phyloP scores from a whole-genome alignment of 2,797 vertebrate genomes.

The Chloroceryle amazona region DNA sequence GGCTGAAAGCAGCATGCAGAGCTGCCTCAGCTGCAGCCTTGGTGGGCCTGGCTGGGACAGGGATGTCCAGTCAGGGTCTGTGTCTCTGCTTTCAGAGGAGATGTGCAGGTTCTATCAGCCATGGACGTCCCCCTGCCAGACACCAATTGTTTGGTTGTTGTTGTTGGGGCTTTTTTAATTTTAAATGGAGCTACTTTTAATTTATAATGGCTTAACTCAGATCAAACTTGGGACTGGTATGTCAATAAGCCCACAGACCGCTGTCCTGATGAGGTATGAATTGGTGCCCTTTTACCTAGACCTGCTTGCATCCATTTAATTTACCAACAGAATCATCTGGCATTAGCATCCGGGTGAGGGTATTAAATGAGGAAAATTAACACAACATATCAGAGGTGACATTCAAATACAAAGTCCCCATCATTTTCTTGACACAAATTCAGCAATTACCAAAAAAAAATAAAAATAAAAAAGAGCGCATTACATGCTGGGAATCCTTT shows the following conservation, averaged over 20 bases:
- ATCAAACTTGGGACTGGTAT: neutral
- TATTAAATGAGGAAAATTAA: conserved; percentile 44
- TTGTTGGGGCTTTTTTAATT: neutral
- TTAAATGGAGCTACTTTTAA: neutral
- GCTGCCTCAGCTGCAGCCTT: neutral
- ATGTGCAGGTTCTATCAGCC: neutral
- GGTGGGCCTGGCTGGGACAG: neutral
- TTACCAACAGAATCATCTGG: neutral
- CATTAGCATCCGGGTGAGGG: conserved; percentile 13
- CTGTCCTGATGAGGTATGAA: neutral
- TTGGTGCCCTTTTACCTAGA: neutral
- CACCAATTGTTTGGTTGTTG: neutral
- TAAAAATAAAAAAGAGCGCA: neutral
- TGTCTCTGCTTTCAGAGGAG: neutral
- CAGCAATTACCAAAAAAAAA: neutral
- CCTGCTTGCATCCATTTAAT: neutral
- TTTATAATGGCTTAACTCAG: neutral
- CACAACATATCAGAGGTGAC: neutral
- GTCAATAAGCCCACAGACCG: neutral
- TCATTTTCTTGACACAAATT: neutral
- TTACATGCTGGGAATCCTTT: neutral
- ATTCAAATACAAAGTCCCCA: neutral
- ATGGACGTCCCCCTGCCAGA: neutral
- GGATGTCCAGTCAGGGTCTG: rapidly evolving
- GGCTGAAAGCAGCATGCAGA: neutral